A percentile compares a stretch with the other conserved stretches of the same genome.
Evolutionary conservation across 2,797 vertebrate genomes (phyloP).

Genomic region (Lepilemur ruficaudatus): DNA sequence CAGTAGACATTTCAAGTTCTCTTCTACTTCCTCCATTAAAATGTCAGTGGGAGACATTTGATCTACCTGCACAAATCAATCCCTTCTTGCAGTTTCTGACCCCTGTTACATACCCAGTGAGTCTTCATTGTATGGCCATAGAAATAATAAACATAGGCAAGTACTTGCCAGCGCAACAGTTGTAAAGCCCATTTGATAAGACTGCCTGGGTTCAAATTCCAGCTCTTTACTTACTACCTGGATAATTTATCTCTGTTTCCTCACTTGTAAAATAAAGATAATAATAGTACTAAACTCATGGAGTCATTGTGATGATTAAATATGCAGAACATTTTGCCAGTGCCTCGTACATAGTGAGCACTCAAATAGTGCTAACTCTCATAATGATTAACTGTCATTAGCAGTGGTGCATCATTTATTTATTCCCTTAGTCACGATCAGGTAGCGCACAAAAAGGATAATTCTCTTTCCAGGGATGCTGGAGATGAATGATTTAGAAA

Average conservation of each 20-base stretch:
- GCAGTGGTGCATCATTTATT: not conserved
- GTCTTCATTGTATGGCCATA: not conserved
- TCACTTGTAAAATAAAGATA: not conserved
- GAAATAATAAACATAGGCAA: not conserved
- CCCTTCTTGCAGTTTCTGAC: not conserved
- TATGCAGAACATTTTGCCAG: not conserved
- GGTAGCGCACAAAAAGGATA: not conserved
- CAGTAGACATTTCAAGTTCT: not conserved
- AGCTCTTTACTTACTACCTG: not conserved
- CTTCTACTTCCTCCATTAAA: not conserved
- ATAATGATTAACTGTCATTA: not conserved
- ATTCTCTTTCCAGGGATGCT: not conserved
- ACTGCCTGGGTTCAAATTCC: not conserved
- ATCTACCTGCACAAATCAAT: not conserved
- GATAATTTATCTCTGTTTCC: not conserved
- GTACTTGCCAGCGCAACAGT: not conserved
- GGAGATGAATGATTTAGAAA: not conserved
- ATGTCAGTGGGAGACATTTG: not conserved
- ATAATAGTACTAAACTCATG: not conserved
- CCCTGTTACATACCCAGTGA: not conserved
- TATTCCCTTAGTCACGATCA: not conserved
- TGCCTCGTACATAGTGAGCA: not conserved
- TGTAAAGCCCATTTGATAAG: not conserved
- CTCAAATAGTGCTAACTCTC: not conserved
- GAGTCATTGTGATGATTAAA: not conserved